A percentile compares a stretch with the other conserved stretches of the same genome.
Conservation (phyloP, 1,140 invertebrate genomes). For the Heliconius himera region DNA sequence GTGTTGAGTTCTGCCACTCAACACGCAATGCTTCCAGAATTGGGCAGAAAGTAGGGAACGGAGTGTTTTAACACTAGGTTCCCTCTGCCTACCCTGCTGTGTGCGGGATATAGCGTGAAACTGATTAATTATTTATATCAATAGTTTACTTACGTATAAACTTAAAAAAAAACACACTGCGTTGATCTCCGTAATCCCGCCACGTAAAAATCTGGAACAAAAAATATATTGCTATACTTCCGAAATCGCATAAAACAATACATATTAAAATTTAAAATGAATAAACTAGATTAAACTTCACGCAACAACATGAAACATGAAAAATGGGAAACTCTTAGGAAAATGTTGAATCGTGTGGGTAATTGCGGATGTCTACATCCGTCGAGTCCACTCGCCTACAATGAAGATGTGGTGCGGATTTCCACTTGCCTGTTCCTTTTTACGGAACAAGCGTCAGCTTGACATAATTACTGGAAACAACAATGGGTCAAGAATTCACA, state of each 20-base stretch:
- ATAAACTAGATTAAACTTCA: not conserved
- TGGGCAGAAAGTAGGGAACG: too few species aligned
- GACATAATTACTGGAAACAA: conserved; percentile 4
- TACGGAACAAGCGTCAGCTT: conserved; percentile 6
- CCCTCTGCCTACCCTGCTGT: too few species aligned
- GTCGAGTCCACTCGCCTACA: conserved; percentile 33
- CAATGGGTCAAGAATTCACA: conserved; percentile 12
- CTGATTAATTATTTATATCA: too few species aligned
- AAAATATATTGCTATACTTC: not conserved
- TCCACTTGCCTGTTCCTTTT: conserved; percentile 38
- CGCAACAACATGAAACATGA: not conserved
- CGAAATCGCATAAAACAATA: not conserved
- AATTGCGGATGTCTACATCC: conserved; percentile 55
- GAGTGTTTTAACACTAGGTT: too few species aligned
- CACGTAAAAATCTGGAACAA: conserved; percentile 1
- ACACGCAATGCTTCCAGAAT: too few species aligned
- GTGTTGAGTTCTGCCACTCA: too few species aligned
- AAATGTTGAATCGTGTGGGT: conserved; percentile 33
- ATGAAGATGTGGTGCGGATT: conserved; percentile 43
- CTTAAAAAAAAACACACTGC: not conserved
- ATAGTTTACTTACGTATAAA: conserved; percentile 6
- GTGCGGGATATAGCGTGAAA: too few species aligned
- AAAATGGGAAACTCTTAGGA: conserved; percentile 16
- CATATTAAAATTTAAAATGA: not conserved
- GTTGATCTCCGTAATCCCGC: not conserved